Evolutionary conservation across 2,113 vertebrate genomes (phyloP).

Genomic region (Synodontis membranacea): DNA sequence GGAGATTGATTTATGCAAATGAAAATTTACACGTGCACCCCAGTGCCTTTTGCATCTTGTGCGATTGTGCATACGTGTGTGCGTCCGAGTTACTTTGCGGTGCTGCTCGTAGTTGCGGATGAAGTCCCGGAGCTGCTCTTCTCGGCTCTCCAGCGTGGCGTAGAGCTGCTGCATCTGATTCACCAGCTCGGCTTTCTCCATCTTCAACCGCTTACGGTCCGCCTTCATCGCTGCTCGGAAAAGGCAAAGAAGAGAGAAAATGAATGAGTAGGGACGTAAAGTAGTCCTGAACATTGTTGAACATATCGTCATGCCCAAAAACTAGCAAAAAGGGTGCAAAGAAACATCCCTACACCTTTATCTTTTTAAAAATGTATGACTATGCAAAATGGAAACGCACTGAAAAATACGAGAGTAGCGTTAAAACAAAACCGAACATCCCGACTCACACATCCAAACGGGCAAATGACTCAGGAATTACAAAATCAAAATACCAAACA

Average conservation of each 20-base stretch:
- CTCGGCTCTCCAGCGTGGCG: constrained; percentile 92
- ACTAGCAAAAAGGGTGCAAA: neutral
- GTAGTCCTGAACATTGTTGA: neutral
- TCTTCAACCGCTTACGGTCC: constrained; percentile 92
- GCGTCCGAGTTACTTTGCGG: constrained; percentile 81
- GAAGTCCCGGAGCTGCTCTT: constrained; percentile 97
- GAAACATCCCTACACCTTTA: neutral
- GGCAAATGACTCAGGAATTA: too few relatives aligned
- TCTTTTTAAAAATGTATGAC: neutral
- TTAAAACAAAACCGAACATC: too few relatives aligned
- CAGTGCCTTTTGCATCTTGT: neutral
- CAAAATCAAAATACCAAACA: too few relatives aligned
- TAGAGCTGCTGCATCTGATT: constrained; percentile 99
- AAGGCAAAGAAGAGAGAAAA: neutral
- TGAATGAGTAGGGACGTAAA: neutral
- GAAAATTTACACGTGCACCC: neutral
- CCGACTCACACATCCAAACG: too few relatives aligned
- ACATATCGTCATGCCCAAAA: neutral
- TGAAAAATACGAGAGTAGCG: too few relatives aligned
- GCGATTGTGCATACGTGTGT: neutral
- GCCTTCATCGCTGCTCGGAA: constrained; percentile 89
- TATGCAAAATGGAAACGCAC: neutral
- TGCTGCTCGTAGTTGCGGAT: constrained; percentile 98
- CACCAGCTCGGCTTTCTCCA: constrained; percentile 91
- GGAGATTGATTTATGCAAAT: constrained; percentile 1